Percentiles rank a stretch among this genome's conserved stretches.
phyloP scores from a whole-genome alignment of 1,140 invertebrate species.

The Pseudomyrmex sp. region DNA sequence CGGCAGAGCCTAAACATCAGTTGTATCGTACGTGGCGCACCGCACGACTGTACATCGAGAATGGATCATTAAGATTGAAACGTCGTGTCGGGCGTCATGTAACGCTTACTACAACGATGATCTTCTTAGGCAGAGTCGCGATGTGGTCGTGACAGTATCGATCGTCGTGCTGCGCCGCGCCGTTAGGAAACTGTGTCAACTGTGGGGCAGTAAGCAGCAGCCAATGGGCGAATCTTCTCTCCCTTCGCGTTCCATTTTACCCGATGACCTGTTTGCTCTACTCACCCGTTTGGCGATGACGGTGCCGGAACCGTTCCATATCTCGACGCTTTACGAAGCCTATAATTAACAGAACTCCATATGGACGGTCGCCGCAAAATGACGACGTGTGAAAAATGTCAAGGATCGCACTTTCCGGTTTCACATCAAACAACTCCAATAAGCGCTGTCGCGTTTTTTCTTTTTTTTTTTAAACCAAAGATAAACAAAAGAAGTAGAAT shows the following conservation, averaged over 20 bases:
- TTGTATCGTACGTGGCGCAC: slow-evolving; percentile 27
- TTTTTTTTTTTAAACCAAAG: too few relatives aligned
- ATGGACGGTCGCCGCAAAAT: too few relatives aligned
- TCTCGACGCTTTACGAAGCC: background rate
- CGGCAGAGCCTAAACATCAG: slow-evolving; percentile 13
- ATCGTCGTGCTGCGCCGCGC: slow-evolving; percentile 36
- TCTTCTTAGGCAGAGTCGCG: slow-evolving; percentile 59
- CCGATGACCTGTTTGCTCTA: slow-evolving; percentile 39
- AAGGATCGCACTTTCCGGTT: too few relatives aligned
- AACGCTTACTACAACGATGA: slow-evolving; percentile 42
- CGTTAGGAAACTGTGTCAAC: slow-evolving; percentile 67
- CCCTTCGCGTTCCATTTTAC: slow-evolving; percentile 32
- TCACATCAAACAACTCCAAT: too few relatives aligned
- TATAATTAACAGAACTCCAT: slow-evolving; percentile 23
- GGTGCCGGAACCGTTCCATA: background rate
- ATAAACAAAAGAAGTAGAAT: too few relatives aligned
- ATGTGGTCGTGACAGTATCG: slow-evolving; percentile 52
- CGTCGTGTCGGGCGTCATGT: slow-evolving; percentile 16
- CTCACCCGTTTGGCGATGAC: slow-evolving; percentile 29
- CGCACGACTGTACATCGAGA: slow-evolving; percentile 8
- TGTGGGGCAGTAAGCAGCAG: slow-evolving; percentile 36
- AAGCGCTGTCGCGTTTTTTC: too few relatives aligned
- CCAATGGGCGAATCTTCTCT: slow-evolving; percentile 62
- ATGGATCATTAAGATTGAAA: slow-evolving; percentile 68
- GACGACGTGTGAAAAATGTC: too few relatives aligned